phyloP scores from a whole-genome alignment of 2,888 invertebrate genomes.

The Phania funesta region DNA sequence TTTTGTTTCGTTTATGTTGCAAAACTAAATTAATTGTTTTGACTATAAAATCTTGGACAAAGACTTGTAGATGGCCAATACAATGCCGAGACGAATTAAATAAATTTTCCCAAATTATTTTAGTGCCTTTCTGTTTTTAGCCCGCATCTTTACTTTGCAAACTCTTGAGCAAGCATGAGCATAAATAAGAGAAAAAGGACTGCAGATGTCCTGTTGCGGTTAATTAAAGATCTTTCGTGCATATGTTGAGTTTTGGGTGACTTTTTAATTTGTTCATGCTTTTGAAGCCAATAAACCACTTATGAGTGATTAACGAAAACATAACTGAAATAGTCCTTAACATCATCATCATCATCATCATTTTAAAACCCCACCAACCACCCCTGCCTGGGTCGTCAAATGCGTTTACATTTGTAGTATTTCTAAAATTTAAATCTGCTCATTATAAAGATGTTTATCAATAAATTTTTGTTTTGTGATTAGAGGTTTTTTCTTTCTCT shows the following conservation, averaged over 20 bases:
- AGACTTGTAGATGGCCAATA: not conserved
- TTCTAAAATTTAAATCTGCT: constrained; percentile 69
- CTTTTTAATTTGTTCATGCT: not conserved
- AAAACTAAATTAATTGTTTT: constrained; percentile 53
- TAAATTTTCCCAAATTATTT: not conserved
- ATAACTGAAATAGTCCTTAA: not conserved
- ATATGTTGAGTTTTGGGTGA: constrained; percentile 50
- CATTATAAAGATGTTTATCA: constrained; percentile 77
- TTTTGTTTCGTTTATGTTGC: constrained; percentile 12
- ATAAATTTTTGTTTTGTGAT: constrained; percentile 68
- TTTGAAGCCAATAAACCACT: constrained; percentile 54
- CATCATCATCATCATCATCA: constrained; percentile 13
- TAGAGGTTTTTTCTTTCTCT: constrained; percentile 16
- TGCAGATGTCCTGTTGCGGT: constrained; percentile 63
- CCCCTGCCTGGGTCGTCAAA: not conserved
- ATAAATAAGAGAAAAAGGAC: not conserved
- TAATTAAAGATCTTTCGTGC: constrained; percentile 60
- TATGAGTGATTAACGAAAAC: constrained; percentile 37
- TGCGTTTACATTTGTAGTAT: not conserved
- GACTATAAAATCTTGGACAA: constrained; percentile 15
- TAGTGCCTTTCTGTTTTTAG: not conserved
- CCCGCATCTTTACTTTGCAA: constrained; percentile 46
- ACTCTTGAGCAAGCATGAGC: not conserved
- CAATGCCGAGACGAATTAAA: constrained; percentile 24
- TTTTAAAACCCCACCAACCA: constrained; percentile 18